These are phyloP conservation scores for Drosophila ercepeae DNA, from an alignment of 1,140 invertebrate species.

Conservation along the genomic window DNA sequence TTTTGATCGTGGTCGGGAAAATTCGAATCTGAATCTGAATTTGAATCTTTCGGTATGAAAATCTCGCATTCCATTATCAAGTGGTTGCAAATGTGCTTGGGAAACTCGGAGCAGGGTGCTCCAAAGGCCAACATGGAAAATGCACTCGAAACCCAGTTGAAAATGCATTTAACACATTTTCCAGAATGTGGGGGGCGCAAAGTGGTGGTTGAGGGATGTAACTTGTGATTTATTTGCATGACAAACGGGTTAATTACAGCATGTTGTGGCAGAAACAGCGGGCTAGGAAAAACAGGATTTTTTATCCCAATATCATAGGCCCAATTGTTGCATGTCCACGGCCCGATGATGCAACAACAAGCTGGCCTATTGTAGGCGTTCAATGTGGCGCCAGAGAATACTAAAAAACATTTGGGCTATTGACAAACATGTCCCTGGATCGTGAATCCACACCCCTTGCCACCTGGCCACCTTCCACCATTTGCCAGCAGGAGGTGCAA, in stretches of 20 bases:
- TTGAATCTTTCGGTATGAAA: conserved; percentile 4
- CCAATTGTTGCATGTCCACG: conserved; percentile 56
- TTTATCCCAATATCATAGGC: conserved; percentile 12
- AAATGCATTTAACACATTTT: conserved; percentile 40
- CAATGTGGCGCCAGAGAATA: conserved; percentile 12
- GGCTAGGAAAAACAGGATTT: conserved; percentile 58
- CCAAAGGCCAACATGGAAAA: conserved; percentile 15
- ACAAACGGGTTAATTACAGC: conserved; percentile 78
- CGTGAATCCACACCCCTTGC: conserved; percentile 3
- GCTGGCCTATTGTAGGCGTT: conserved; percentile 28
- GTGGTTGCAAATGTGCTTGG: conserved; percentile 28
- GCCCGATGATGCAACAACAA: conserved; percentile 43
- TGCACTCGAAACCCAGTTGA: conserved; percentile 35
- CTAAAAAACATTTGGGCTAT: conserved; percentile 27
- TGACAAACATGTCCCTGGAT: conserved; percentile 42
- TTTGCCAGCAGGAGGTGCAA: conserved; percentile 34
- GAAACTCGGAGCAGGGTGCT: conserved; percentile 8
- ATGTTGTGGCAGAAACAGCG: conserved; percentile 53
- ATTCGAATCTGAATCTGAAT: conserved; percentile 3
- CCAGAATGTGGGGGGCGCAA: background rate
- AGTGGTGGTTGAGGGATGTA: conserved; percentile 31
- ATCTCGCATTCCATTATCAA: conserved; percentile 45
- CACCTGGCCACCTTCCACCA: background rate
- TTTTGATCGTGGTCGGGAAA: conserved; percentile 20
- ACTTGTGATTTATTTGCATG: conserved; percentile 77